phyloP scores from a whole-genome alignment of 2,888 invertebrate genomes.

The Philopedon plagiatum region DNA sequence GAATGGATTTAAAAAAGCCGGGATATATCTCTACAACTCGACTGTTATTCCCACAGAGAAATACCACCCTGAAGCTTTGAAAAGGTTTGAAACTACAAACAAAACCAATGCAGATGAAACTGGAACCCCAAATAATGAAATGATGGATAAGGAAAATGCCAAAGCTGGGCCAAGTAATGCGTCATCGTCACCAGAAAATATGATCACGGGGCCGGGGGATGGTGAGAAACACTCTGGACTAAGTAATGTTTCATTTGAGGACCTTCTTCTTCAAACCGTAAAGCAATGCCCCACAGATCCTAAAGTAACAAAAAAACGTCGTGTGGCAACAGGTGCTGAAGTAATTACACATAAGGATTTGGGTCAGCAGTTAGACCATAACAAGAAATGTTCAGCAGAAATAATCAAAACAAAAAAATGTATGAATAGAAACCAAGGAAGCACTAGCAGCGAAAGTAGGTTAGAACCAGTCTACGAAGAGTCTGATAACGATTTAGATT shows the following conservation, averaged over 20 bases:
- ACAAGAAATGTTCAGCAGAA: neutral
- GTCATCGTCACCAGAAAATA: no score
- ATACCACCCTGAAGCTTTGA: neutral
- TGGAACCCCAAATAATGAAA: neutral
- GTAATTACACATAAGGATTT: no score
- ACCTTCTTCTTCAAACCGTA: no score
- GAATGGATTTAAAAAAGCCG: neutral
- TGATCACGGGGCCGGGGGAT: no score
- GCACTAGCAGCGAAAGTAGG: slow-evolving; percentile 38
- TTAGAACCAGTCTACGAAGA: slow-evolving; percentile 8
- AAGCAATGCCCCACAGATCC: no score
- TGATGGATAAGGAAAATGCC: neutral
- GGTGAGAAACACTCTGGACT: no score
- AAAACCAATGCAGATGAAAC: neutral
- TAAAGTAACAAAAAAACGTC: no score
- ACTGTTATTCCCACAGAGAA: neutral
- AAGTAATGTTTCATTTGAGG: no score
- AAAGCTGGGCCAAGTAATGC: no score
- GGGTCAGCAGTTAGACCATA: no score
- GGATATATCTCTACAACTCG: neutral
- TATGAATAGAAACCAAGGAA: slow-evolving; percentile 1
- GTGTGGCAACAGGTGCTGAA: no score
- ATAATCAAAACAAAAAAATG: neutral
- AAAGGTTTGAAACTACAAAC: neutral
- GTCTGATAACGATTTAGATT: slow-evolving; percentile 16